phyloP scores from a whole-genome alignment of 2,113 vertebrate species.

The Caracal caracal region DNA sequence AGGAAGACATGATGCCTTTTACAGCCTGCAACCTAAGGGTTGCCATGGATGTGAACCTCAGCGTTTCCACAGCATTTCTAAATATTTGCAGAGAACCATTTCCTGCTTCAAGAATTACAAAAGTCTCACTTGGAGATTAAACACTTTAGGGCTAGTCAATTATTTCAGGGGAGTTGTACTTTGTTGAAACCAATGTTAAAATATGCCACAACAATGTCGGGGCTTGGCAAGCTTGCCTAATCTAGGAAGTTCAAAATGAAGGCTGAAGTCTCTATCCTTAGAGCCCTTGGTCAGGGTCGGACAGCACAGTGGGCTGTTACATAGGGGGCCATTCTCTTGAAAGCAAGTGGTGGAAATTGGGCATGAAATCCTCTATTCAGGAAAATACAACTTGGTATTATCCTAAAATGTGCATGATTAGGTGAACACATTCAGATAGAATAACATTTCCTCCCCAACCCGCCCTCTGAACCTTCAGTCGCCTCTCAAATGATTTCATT shows the following conservation, averaged over 20 bases:
- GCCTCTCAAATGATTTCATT: constrained; percentile 70
- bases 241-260: constrained; percentile 36
- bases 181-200: not conserved
- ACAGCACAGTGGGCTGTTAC: not conserved
- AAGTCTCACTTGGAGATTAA: constrained; percentile 73
- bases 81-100: constrained; percentile 85
- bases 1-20: constrained; percentile 79
- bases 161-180: constrained; percentile 48
- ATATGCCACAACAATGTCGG: constrained; percentile 17
- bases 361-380: constrained; percentile 75
- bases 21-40: constrained; percentile 55
- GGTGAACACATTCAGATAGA: constrained; percentile 63
- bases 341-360: constrained; percentile 43
- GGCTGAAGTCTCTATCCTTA: fast-evolving
- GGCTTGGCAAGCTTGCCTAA: constrained; percentile 46
- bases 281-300: not conserved
- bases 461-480: constrained; percentile 63
- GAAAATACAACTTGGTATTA: constrained; percentile 63
- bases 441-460: constrained; percentile 58
- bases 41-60: constrained; percentile 82
- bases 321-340: constrained; percentile 49
- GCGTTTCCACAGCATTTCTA: constrained; percentile 80
- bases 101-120: constrained; percentile 82
- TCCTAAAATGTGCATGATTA: constrained; percentile 59
- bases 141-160: constrained; percentile 51